phyloP scores from a whole-genome alignment of 2,113 vertebrate species.

The Mesitornis unicolor region DNA sequence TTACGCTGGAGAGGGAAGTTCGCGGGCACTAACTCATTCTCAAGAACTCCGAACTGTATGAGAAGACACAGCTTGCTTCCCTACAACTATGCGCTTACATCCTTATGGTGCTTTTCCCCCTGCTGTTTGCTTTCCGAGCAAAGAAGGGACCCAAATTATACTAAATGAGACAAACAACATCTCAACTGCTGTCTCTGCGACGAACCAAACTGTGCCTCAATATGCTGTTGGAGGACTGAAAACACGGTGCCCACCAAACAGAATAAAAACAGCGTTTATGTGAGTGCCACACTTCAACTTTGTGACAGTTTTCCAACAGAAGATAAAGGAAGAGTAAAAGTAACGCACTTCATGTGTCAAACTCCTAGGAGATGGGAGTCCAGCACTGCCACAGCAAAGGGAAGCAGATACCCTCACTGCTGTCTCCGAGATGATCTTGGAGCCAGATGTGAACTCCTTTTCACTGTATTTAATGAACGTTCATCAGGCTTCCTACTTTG shows the following conservation, averaged over 20 bases:
- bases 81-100: neutral
- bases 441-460: neutral
- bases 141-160: slow-evolving; percentile 49
- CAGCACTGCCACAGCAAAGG: neutral
- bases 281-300: neutral
- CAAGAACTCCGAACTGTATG: neutral
- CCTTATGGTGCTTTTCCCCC: slow-evolving; percentile 29
- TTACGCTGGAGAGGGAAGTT: neutral
- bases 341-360: neutral
- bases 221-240: neutral
- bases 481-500: neutral
- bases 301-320: neutral
- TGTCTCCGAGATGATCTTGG: neutral
- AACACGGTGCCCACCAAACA: neutral
- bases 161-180: slow-evolving; percentile 55
- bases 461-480: neutral
- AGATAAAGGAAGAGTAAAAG: neutral
- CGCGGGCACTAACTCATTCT: neutral
- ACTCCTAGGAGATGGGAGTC: neutral
- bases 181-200: slow-evolving; percentile 28
- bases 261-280: neutral
- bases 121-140: slow-evolving; percentile 18
- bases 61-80: slow-evolving; percentile 45
- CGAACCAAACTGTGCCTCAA: slow-evolving; percentile 54
- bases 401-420: neutral